Evolutionary conservation across 2,113 vertebrate species (phyloP).

Genomic region (Rattus rattus): DNA sequence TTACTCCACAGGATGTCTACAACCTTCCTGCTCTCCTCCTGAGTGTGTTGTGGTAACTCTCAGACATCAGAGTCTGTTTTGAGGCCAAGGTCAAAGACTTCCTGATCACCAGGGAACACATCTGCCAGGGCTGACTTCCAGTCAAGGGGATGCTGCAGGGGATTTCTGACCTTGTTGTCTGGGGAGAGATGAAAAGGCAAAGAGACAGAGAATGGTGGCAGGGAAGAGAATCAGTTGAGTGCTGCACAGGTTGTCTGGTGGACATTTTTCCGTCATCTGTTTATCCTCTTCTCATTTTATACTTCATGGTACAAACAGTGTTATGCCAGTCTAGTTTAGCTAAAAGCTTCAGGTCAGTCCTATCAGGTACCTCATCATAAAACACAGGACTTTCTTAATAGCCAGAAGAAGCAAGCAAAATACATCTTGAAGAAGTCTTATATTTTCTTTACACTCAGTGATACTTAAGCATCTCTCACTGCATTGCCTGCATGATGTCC

Average conservation of each 20-base stretch:
- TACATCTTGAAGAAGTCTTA: constrained; percentile 93
- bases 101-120: no score
- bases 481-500: constrained; percentile 95
- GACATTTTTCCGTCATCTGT: neutral
- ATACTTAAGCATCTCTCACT: constrained; percentile 82
- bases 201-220: neutral
- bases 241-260: neutral
- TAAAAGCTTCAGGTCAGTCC: constrained; percentile 90
- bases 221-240: neutral
- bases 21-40: neutral
- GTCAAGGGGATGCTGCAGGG: neutral
- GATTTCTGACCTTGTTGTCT: neutral
- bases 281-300: neutral
- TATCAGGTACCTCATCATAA: constrained; percentile 93
- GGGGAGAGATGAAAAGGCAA: neutral
- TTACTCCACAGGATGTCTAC: neutral
- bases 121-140: neutral
- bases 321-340: constrained; percentile 90
- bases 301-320: constrained; percentile 30
- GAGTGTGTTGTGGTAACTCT: neutral
- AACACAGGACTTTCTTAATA: constrained; percentile 91
- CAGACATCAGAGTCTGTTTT: neutral
- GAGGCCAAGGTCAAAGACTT: neutral
- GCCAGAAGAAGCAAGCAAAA: constrained; percentile 95
- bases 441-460: constrained; percentile 92